A percentile compares a stretch with the other conserved stretches of the same genome.
These are phyloP conservation scores for Nyctereutes procyonoides DNA, from an alignment of 2,113 vertebrate species.

Conservation along the genomic window DNA sequence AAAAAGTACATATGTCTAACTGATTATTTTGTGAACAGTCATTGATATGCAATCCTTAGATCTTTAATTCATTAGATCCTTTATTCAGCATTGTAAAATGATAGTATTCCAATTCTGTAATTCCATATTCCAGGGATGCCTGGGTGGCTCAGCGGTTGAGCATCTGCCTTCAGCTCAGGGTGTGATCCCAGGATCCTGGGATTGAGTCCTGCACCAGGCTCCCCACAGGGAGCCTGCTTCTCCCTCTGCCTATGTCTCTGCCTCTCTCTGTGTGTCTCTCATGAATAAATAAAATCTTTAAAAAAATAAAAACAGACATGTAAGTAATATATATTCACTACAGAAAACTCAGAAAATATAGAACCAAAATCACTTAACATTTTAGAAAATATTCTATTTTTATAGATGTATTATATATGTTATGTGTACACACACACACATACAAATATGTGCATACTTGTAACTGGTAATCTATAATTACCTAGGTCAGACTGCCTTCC, in stretches of 20 bases:
- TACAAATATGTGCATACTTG: not conserved
- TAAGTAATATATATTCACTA: not conserved
- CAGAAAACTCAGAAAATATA: constrained; percentile 15
- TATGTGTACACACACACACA: not conserved
- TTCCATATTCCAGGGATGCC: not conserved
- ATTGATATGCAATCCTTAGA: not conserved
- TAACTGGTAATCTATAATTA: not conserved
- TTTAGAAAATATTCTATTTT: not conserved
- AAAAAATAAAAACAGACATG: constrained; percentile 29
- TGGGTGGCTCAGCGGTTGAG: too few species aligned
- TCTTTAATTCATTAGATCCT: not conserved
- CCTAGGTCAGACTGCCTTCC: not conserved
- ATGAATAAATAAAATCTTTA: not conserved
- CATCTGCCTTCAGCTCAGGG: too few species aligned
- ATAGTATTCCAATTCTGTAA: not conserved
- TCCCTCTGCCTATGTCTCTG: too few species aligned
- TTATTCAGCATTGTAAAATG: not conserved
- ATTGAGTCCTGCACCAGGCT: too few species aligned
- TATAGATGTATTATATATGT: not conserved
- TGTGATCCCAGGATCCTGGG: too few species aligned
- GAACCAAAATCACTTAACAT: not conserved
- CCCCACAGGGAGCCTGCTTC: too few species aligned
- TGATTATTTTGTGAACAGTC: not conserved
- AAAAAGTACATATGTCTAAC: not conserved
- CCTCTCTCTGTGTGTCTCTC: too few species aligned